phyloP scores from a whole-genome alignment of 2,888 invertebrate species.

The Omphaloscelis lunosa region DNA sequence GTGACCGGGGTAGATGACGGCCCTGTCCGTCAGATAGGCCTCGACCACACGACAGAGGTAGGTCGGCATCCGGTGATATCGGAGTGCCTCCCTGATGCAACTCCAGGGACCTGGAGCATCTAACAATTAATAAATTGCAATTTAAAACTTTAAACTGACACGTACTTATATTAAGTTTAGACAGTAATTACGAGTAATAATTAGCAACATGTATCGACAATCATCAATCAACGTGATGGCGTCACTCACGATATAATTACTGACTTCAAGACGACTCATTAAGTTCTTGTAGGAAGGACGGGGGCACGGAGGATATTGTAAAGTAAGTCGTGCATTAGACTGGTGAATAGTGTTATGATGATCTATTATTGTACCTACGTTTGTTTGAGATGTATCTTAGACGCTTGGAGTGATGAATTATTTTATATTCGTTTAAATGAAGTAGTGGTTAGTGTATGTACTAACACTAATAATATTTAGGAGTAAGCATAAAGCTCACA shows the following conservation, averaged over 20 bases:
- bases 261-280: slow-evolving; percentile 51
- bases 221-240: slow-evolving; percentile 57
- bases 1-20: too few species aligned
- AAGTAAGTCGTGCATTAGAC: slow-evolving; percentile 18
- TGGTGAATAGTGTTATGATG: background rate
- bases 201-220: slow-evolving; percentile 53
- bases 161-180: background rate
- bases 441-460: too few species aligned
- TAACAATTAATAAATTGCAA: background rate
- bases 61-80: too few species aligned
- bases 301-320: slow-evolving; percentile 4
- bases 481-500: background rate
- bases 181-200: slow-evolving; percentile 54
- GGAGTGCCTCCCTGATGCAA: too few species aligned
- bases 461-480: too few species aligned
- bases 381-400: too few species aligned
- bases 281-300: slow-evolving; percentile 52
- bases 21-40: too few species aligned
- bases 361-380: background rate
- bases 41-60: too few species aligned
- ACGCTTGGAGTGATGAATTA: too few species aligned
- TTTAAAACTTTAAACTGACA: slow-evolving; percentile 24
- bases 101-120: too few species aligned
- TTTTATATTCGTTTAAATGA: too few species aligned
- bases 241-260: slow-evolving; percentile 43